phyloP scores from a whole-genome alignment of 2,888 invertebrate genomes.

The Drosophila neonasuta region DNA sequence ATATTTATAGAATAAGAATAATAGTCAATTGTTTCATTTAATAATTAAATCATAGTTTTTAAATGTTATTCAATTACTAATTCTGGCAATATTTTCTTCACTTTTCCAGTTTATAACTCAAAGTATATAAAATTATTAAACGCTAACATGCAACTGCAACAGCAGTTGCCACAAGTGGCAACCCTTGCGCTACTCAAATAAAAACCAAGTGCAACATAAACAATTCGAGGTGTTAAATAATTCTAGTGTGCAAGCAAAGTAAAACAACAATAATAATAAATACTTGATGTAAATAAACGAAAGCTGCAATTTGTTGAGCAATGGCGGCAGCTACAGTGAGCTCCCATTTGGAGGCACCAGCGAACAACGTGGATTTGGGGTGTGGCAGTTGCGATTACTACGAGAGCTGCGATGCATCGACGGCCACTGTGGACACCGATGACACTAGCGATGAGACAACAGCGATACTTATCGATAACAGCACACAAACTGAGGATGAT shows the following conservation, averaged over 20 bases:
- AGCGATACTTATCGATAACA: constrained; percentile 67
- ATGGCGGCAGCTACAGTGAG: constrained; percentile 74
- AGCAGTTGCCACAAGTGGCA: neutral
- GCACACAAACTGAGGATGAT: constrained; percentile 66
- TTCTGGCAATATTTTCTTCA: neutral
- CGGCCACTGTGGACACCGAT: constrained; percentile 6
- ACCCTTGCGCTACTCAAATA: neutral
- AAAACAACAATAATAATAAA: no score
- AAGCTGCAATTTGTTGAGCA: neutral
- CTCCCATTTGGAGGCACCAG: constrained; percentile 56
- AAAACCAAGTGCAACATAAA: constrained; percentile 1
- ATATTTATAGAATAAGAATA: no score
- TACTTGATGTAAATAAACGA: neutral
- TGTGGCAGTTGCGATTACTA: constrained; percentile 65
- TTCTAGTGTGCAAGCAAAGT: neutral
- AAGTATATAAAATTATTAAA: neutral
- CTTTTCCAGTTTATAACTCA: constrained; percentile 1
- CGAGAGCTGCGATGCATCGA: constrained; percentile 40
- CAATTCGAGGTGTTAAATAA: neutral
- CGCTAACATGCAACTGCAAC: constrained; percentile 4
- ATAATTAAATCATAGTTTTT: no score
- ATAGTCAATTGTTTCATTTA: no score
- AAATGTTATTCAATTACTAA: neutral
- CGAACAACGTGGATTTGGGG: constrained; percentile 47
- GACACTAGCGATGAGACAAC: constrained; percentile 15